Conservation (phyloP, 2,888 invertebrate species). For the Macrophya annulata region DNA sequence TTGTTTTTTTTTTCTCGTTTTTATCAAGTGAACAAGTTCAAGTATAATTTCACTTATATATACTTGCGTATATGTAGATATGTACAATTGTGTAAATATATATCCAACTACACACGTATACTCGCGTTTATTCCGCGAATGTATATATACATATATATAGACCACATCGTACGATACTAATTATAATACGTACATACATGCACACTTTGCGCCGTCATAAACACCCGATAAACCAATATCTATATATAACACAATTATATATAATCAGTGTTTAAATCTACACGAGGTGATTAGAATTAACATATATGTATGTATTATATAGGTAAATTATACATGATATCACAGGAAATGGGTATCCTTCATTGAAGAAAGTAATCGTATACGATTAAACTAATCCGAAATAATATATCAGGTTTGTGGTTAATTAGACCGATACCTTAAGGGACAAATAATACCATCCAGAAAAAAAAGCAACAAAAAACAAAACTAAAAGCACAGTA, state of each 20-base stretch:
- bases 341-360: background rate
- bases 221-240: background rate
- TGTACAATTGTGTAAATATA: background rate
- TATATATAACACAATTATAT: background rate
- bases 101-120: too few relatives aligned
- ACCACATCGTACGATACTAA: background rate
- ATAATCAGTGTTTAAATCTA: background rate
- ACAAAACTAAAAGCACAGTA: too few relatives aligned
- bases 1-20: background rate
- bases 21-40: background rate
- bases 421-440: background rate
- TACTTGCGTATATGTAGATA: background rate
- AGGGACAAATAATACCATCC: background rate
- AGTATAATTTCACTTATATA: too few relatives aligned
- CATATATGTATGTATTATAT: too few relatives aligned
- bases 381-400: background rate
- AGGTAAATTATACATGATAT: background rate
- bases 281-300: background rate
- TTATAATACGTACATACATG: background rate
- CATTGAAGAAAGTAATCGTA: background rate
- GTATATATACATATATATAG: too few relatives aligned
- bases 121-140: background rate
- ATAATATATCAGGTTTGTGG: background rate
- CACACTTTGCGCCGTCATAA: background rate
- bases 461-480: background rate